Evolutionary conservation across 2,797 vertebrate species (phyloP).

Genomic region (Cossypha heuglini): DNA sequence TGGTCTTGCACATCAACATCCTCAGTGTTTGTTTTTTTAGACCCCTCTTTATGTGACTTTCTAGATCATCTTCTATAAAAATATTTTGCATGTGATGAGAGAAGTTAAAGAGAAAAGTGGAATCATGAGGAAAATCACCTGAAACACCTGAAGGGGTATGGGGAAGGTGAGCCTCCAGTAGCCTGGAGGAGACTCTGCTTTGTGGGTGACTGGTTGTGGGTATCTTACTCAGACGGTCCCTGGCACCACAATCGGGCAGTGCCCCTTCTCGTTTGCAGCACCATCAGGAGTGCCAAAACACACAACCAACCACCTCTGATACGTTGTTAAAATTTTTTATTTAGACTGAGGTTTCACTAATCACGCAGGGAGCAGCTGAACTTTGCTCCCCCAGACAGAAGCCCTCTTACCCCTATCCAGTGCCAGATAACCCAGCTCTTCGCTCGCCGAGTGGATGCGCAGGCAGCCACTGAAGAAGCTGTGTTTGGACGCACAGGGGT

Average conservation of each 20-base stretch:
- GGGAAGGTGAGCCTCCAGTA: neutral
- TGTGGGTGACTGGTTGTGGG: neutral
- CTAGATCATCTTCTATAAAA: neutral
- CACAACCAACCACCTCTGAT: neutral
- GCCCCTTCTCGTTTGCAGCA: neutral
- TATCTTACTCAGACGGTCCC: neutral
- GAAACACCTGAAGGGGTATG: neutral
- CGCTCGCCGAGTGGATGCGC: neutral
- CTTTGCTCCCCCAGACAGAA: constrained; percentile 46
- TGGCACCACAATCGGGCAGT: neutral
- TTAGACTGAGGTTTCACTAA: constrained; percentile 56
- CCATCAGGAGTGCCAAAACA: neutral
- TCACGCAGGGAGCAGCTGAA: constrained; percentile 31
- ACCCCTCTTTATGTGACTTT: neutral
- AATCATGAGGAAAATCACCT: neutral
- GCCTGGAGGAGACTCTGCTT: neutral
- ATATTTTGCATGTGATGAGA: neutral
- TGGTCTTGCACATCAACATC: neutral
- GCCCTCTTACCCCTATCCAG: constrained; percentile 26
- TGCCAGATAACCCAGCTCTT: neutral
- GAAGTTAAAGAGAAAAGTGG: neutral
- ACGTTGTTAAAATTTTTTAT: neutral
- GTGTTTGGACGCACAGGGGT: neutral
- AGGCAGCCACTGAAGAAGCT: neutral
- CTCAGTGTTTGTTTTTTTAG: neutral